Conservation (phyloP, 1,140 invertebrate species). For the Brachionus manjavacas region DNA sequence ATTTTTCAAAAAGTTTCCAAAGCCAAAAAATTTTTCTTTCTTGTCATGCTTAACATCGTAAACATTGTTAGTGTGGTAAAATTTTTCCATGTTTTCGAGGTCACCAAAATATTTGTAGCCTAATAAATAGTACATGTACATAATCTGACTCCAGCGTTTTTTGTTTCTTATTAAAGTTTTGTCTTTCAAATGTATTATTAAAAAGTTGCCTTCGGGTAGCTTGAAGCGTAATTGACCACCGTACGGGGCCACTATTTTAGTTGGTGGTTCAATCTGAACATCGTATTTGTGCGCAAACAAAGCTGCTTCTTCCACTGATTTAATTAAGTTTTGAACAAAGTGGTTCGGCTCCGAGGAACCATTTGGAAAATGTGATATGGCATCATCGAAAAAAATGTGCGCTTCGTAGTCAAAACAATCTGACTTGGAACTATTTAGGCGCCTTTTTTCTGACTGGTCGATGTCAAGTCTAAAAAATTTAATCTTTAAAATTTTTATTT, state of each 20-base stretch:
- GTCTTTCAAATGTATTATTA: slow-evolving; percentile 58
- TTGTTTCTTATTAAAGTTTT: slow-evolving; percentile 58
- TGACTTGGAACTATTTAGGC: background rate
- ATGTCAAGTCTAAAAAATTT: slow-evolving; percentile 11
- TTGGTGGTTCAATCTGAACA: slow-evolving; percentile 47
- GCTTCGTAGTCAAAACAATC: slow-evolving; percentile 36
- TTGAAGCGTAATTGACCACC: slow-evolving; percentile 56
- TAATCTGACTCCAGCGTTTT: slow-evolving; percentile 61
- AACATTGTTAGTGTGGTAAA: background rate
- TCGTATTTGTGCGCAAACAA: slow-evolving; percentile 44
- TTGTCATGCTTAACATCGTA: slow-evolving; percentile 19
- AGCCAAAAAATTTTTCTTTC: slow-evolving; percentile 19
- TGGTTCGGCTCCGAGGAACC: slow-evolving; percentile 45
- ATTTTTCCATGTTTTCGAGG: slow-evolving; percentile 3
- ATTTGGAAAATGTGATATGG: slow-evolving; percentile 4
- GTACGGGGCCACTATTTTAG: slow-evolving; percentile 58
- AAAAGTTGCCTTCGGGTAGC: slow-evolving; percentile 57
- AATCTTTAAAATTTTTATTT: background rate
- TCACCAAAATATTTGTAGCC: slow-evolving; percentile 69
- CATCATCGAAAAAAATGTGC: slow-evolving; percentile 42
- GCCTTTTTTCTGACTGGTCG: slow-evolving; percentile 21
- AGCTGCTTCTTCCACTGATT: slow-evolving; percentile 50
- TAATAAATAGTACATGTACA: slow-evolving; percentile 97
- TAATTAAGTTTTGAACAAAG: slow-evolving; percentile 48
- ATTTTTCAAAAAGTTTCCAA: slow-evolving; percentile 37